Evolutionary conservation across 1,140 invertebrate genomes (phyloP).

Genomic region (Bradysia coprophila): DNA sequence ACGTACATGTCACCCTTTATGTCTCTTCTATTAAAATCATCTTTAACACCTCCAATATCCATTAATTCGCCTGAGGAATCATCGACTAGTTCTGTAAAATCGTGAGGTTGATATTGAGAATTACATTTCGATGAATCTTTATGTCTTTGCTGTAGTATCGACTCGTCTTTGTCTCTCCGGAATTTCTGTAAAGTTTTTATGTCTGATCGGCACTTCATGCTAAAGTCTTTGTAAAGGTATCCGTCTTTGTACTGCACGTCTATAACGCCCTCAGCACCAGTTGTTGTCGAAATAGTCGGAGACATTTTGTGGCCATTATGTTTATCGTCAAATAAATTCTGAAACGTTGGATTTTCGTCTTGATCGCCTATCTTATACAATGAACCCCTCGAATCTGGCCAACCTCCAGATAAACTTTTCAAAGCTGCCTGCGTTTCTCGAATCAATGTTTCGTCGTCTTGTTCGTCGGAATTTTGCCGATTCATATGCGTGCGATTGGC

Average conservation of each 20-base stretch:
- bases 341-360: conserved; percentile 60
- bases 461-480: conserved; percentile 18
- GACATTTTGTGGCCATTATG: conserved; percentile 34
- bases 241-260: neutral
- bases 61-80: conserved; percentile 61
- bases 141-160: conserved; percentile 15
- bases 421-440: conserved; percentile 70
- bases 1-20: neutral
- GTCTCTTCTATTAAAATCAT: no score
- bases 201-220: neutral
- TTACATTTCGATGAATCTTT: conserved; percentile 19
- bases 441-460: conserved; percentile 63
- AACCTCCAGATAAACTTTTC: conserved; percentile 63
- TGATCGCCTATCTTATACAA: conserved; percentile 41
- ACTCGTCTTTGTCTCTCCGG: conserved; percentile 13
- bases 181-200: neutral
- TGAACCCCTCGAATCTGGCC: conserved; percentile 42
- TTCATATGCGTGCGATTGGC: conserved; percentile 23
- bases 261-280: conserved; percentile 13
- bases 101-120: conserved; percentile 43
- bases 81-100: conserved; percentile 61
- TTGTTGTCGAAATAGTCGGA: conserved; percentile 35
- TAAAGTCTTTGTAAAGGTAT: no score
- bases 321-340: conserved; percentile 71
- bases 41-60: conserved; percentile 44